Conservation (phyloP, 2,888 invertebrate species). For the Xylophagus ater region DNA sequence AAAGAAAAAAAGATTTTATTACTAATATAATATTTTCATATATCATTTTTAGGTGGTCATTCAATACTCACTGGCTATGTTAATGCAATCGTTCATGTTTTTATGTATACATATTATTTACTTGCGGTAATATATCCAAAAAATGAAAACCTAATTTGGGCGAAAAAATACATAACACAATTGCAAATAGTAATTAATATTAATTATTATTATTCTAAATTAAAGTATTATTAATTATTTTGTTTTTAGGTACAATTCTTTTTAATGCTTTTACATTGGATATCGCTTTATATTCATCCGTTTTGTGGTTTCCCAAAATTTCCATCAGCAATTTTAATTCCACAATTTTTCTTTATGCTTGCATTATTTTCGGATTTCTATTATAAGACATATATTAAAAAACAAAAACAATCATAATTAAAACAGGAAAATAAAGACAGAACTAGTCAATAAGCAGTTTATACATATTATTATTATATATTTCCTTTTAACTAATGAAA, state of each 20-base stretch:
- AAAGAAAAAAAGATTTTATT: background rate
- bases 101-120: conserved; percentile 72
- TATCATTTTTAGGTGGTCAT: conserved; percentile 47
- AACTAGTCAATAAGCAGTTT: too few species aligned
- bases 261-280: conserved; percentile 43
- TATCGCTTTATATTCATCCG: conserved; percentile 39
- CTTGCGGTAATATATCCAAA: conserved; percentile 56
- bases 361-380: conserved; percentile 56
- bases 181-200: conserved; percentile 52
- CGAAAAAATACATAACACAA: conserved; percentile 70
- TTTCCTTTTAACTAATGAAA: too few species aligned
- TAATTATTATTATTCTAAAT: background rate
- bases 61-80: conserved; percentile 52
- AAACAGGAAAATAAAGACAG: too few species aligned
- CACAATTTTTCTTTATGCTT: conserved; percentile 56
- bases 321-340: conserved; percentile 44
- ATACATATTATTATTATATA: too few species aligned
- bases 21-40: background rate
- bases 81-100: conserved; percentile 60
- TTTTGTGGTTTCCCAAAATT: conserved; percentile 50
- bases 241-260: conserved; percentile 49
- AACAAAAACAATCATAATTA: conserved; percentile 14
- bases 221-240: conserved; percentile 2
- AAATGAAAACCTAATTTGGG: conserved; percentile 58
- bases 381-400: conserved; percentile 46